Conservation (phyloP, 2,888 invertebrate species). For the Notocelia uddmanniana region DNA sequence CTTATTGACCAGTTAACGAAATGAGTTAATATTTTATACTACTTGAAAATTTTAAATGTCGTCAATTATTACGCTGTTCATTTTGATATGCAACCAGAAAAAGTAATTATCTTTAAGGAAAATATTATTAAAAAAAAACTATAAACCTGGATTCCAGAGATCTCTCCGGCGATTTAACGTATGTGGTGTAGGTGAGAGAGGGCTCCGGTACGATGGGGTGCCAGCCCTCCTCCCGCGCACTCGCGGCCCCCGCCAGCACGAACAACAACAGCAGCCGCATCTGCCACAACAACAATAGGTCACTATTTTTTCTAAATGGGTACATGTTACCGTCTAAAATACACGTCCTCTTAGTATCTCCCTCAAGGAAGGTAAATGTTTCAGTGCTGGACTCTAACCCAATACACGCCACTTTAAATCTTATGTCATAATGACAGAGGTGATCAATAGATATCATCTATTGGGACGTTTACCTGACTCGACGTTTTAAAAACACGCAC, state of each 20-base stretch:
- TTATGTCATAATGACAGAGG: no score
- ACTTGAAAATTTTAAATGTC: no score
- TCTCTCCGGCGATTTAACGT: conserved; percentile 63
- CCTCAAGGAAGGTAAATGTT: no score
- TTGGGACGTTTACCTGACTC: no score
- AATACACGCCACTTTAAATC: no score
- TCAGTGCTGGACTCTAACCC: no score
- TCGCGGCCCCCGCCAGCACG: conserved; percentile 60
- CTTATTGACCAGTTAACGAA: no score
- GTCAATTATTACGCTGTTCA: no score
- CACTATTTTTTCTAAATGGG: background rate
- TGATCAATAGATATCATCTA: no score
- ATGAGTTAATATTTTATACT: no score
- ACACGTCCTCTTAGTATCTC: background rate
- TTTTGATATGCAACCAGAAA: no score
- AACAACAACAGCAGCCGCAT: conserved; percentile 67
- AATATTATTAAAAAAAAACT: background rate
- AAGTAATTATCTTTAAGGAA: background rate
- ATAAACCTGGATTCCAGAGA: conserved; percentile 66
- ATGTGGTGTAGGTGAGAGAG: conserved; percentile 63
- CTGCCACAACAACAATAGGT: conserved; percentile 62
- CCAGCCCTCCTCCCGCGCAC: conserved; percentile 77
- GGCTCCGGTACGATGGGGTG: conserved; percentile 79
- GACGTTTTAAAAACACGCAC: no score
- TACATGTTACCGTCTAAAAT: background rate